phyloP scores from a whole-genome alignment of 2,888 invertebrate genomes.

The Napeogenes sylphis region DNA sequence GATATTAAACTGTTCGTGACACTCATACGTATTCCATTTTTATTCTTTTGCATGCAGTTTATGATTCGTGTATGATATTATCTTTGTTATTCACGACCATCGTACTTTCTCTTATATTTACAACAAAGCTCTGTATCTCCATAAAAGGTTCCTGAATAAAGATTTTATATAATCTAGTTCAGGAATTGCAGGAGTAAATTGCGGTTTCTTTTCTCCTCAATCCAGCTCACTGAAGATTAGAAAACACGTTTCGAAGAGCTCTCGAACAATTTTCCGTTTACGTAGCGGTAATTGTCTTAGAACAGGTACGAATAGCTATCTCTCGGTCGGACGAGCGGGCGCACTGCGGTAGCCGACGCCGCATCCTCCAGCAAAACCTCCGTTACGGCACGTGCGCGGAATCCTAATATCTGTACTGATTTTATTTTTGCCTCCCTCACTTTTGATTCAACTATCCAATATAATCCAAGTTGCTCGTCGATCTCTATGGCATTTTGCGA shows the following conservation, averaged over 20 bases:
- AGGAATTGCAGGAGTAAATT: conserved; percentile 25
- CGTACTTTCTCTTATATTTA: conserved; percentile 6
- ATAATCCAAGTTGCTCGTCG: conserved; percentile 46
- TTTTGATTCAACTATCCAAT: conserved; percentile 71
- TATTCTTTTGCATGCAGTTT: conserved; percentile 41
- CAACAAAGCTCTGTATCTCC: conserved; percentile 6
- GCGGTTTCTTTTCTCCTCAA: conserved; percentile 40
- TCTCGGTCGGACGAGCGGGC: conserved; percentile 49
- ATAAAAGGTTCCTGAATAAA: conserved; percentile 1
- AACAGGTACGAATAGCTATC: conserved; percentile 62
- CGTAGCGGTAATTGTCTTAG: conserved; percentile 73
- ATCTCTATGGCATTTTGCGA: conserved; percentile 20
- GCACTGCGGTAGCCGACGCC: conserved; percentile 65
- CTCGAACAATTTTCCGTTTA: conserved; percentile 72
- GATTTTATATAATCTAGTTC: conserved; percentile 21
- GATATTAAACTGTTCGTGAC: conserved; percentile 58
- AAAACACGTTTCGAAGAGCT: conserved; percentile 68
- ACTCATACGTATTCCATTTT: conserved; percentile 41
- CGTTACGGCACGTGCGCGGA: conserved; percentile 69
- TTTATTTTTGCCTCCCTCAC: conserved; percentile 69
- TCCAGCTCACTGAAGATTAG: conserved; percentile 61
- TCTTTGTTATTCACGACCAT: conserved; percentile 24
- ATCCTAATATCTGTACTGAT: conserved; percentile 71
- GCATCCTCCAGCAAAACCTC: conserved; percentile 62
- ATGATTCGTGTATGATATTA: conserved; percentile 29